These are phyloP conservation scores for Plestiodon gilberti DNA, from an alignment of 2,113 vertebrate genomes.

Conservation along the genomic window DNA sequence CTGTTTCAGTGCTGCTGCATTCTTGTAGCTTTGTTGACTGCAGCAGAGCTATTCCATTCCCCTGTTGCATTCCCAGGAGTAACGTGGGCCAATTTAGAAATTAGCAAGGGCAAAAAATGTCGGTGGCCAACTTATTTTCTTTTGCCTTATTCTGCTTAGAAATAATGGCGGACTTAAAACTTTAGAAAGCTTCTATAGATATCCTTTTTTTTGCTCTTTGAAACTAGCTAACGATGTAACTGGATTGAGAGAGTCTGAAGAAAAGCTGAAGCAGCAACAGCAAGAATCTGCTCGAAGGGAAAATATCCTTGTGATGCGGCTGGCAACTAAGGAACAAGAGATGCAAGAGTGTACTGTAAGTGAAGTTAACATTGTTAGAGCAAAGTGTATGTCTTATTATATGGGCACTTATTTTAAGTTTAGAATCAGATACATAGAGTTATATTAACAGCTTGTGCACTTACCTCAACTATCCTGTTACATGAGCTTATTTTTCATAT, in stretches of 20 bases:
- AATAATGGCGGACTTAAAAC: background rate
- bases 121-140: background rate
- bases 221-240: constrained; percentile 93
- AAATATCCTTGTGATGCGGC: constrained; percentile 98
- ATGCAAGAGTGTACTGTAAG: constrained; percentile 99
- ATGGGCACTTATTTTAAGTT: background rate
- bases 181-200: background rate
- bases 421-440: background rate
- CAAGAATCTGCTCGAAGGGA: constrained; percentile 98
- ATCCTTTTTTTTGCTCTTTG: constrained; percentile 34
- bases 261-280: constrained; percentile 98
- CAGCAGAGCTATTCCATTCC: background rate
- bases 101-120: background rate
- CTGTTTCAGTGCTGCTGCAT: background rate
- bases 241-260: constrained; percentile 96
- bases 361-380: constrained; percentile 42
- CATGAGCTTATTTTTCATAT: background rate
- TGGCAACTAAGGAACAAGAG: constrained; percentile 98
- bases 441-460: background rate
- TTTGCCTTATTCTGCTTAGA: background rate
- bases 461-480: background rate
- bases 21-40: background rate
- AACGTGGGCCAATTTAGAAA: background rate
- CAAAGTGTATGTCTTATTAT: background rate
- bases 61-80: background rate